Evolutionary conservation across 1,140 invertebrate species (phyloP).

Genomic region (Arctopsyche grandis): DNA sequence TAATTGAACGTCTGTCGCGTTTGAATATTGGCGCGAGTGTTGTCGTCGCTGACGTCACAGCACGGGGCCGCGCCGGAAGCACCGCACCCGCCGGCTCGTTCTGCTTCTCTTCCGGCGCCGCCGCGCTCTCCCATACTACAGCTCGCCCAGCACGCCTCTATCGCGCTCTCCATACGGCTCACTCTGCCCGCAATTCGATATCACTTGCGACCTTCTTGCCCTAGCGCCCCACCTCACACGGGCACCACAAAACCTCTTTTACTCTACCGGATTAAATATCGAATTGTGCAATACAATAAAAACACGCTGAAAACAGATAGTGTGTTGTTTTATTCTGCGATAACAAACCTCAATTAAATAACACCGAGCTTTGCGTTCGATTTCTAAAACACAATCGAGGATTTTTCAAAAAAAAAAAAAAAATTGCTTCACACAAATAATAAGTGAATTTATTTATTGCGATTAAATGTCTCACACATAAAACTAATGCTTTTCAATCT

Average conservation of each 20-base stretch:
- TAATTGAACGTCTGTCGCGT: background rate
- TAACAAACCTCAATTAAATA: no score
- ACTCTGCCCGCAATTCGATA: background rate
- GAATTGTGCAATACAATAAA: no score
- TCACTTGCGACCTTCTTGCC: background rate
- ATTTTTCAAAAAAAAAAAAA: no score
- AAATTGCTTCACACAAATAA: no score
- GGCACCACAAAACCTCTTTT: background rate
- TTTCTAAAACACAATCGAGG: no score
- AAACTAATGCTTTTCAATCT: no score
- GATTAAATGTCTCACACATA: no score
- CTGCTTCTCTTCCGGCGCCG: slow-evolving; percentile 23
- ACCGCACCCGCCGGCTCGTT: slow-evolving; percentile 38
- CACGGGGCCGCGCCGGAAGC: slow-evolving; percentile 38
- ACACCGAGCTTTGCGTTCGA: no score
- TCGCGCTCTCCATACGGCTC: background rate
- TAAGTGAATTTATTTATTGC: no score
- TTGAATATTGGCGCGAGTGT: slow-evolving; percentile 1
- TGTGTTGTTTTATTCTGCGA: no score
- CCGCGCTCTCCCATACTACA: background rate
- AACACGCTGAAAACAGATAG: no score
- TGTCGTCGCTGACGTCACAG: slow-evolving; percentile 31
- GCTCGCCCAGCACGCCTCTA: background rate
- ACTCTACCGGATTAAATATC: background rate
- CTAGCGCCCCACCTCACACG: background rate